Evolutionary conservation across 2,888 invertebrate genomes (phyloP).

Genomic region (Clepsis dumicolana): DNA sequence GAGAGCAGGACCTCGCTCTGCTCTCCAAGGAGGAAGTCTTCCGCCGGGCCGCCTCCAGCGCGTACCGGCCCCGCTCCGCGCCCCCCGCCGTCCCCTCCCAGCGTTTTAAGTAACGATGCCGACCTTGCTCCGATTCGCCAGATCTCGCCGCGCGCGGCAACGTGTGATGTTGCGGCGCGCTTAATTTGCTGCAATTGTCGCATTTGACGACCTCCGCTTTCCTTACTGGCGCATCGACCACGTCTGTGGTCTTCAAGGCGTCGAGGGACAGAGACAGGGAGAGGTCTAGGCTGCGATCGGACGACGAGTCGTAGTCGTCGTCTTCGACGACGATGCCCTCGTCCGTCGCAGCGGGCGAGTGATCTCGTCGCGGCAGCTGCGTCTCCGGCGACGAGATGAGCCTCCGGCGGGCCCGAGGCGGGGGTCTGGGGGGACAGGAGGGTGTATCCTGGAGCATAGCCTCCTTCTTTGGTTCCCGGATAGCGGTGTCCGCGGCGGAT

Average conservation of each 20-base stretch:
- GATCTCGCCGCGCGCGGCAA: conserved; percentile 76
- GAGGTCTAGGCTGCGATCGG: conserved; percentile 85
- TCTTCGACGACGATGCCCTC: conserved; percentile 85
- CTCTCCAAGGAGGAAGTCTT: conserved; percentile 76
- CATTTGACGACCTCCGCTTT: conserved; percentile 79
- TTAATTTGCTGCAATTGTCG: conserved; percentile 78
- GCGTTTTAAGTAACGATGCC: conserved; percentile 76
- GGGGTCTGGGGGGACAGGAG: conserved; percentile 73
- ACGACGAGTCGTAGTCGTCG: conserved; percentile 85
- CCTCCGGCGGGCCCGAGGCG: conserved; percentile 78
- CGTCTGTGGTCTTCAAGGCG: conserved; percentile 78
- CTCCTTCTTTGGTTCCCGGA: conserved; percentile 74
- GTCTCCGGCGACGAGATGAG: conserved; percentile 75
- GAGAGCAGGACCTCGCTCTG: conserved; percentile 79
- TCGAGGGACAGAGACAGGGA: conserved; percentile 78
- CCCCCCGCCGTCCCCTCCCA: conserved; percentile 80
- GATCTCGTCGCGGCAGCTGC: conserved; percentile 73
- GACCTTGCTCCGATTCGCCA: conserved; percentile 73
- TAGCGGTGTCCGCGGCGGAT: conserved; percentile 85
- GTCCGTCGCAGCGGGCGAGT: conserved; percentile 81
- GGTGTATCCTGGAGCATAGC: conserved; percentile 69
- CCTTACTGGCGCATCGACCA: conserved; percentile 75
- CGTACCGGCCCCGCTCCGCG: conserved; percentile 73
- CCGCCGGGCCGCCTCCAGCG: conserved; percentile 76
- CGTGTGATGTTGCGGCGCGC: conserved; percentile 71